These are phyloP conservation scores for Tokudaia tokunoshimensis DNA, from an alignment of 2,797 vertebrate species.

Conservation along the genomic window DNA sequence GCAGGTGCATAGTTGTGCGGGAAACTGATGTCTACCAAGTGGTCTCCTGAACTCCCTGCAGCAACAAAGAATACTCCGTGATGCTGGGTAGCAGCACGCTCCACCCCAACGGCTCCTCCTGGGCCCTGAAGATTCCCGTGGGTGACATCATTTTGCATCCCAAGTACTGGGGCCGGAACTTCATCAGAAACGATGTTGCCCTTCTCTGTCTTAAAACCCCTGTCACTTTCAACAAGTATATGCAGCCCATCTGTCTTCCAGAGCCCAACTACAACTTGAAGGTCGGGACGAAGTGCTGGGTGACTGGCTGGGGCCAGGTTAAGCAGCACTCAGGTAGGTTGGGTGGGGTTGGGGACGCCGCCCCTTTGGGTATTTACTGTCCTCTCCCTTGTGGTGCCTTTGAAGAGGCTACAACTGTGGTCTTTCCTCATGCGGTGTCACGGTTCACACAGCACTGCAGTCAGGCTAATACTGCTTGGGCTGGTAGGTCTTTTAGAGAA, in stretches of 20 bases:
- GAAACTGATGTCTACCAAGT: not conserved
- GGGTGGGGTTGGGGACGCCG: too few relatives aligned
- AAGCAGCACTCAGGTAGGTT: conserved; percentile 61
- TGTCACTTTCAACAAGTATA: not conserved
- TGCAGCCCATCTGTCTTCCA: conserved; percentile 77
- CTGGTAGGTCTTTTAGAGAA: not conserved
- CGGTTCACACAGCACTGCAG: not conserved
- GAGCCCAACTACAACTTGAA: conserved; percentile 55
- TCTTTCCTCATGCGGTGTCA: not conserved
- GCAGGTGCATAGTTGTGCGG: accelerated
- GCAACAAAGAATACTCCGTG: conserved; percentile 76
- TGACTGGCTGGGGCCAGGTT: conserved; percentile 79
- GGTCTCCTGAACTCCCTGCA: conserved; percentile 46
- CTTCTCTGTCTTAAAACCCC: conserved; percentile 66
- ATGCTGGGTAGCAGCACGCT: conserved; percentile 67
- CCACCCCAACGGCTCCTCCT: not conserved
- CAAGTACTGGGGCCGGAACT: conserved; percentile 76
- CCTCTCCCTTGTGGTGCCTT: not conserved
- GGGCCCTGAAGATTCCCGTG: conserved; percentile 16
- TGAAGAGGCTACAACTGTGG: not conserved
- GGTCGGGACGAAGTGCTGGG: conserved; percentile 77
- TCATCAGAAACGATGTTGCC: conserved; percentile 62
- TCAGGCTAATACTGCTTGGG: not conserved
- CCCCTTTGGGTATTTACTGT: not conserved
- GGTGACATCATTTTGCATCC: conserved; percentile 77